phyloP scores from a whole-genome alignment of 2,888 invertebrate genomes.

The Caenorhabditis uteleia region DNA sequence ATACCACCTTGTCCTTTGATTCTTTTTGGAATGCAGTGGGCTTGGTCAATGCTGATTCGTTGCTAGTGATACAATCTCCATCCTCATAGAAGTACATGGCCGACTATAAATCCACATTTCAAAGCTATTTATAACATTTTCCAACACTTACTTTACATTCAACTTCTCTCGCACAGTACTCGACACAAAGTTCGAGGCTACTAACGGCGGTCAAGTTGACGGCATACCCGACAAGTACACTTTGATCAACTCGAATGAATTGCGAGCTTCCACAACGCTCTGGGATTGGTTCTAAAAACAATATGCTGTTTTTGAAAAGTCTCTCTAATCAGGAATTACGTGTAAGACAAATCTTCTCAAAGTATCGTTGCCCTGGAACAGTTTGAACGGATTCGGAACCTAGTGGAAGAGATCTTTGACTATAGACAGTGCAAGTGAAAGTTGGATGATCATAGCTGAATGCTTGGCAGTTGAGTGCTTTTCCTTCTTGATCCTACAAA shows the following conservation, averaged over 20 bases:
- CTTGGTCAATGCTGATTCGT: constrained; percentile 59
- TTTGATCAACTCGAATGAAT: constrained; percentile 66
- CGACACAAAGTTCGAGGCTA: constrained; percentile 63
- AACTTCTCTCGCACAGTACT: constrained; percentile 57
- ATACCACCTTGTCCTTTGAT: constrained; percentile 57
- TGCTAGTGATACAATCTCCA: constrained; percentile 69
- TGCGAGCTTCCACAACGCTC: constrained; percentile 54
- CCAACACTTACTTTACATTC: constrained; percentile 55
- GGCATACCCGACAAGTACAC: constrained; percentile 66
- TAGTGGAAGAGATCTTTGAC: constrained; percentile 50
- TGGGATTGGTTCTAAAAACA: constrained; percentile 51
- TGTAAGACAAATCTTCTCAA: constrained; percentile 67
- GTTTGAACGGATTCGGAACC: constrained; percentile 41
- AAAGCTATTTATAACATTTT: background rate
- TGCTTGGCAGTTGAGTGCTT: constrained; percentile 53
- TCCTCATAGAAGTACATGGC: constrained; percentile 70
- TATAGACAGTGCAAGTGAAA: constrained; percentile 57
- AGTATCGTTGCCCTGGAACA: constrained; percentile 54
- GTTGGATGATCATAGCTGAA: constrained; percentile 60
- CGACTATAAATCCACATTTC: constrained; percentile 51
- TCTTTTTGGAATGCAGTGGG: constrained; percentile 49
- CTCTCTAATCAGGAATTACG: constrained; percentile 34
- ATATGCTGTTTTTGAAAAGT: constrained; percentile 1
- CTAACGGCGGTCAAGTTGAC: constrained; percentile 53
- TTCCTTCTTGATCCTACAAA: constrained; percentile 49